Percentiles rank a stretch among this genome's conserved stretches.
These are phyloP conservation scores for Centropus bengalensis DNA, from an alignment of 2,113 vertebrate species.

Conservation along the genomic window DNA sequence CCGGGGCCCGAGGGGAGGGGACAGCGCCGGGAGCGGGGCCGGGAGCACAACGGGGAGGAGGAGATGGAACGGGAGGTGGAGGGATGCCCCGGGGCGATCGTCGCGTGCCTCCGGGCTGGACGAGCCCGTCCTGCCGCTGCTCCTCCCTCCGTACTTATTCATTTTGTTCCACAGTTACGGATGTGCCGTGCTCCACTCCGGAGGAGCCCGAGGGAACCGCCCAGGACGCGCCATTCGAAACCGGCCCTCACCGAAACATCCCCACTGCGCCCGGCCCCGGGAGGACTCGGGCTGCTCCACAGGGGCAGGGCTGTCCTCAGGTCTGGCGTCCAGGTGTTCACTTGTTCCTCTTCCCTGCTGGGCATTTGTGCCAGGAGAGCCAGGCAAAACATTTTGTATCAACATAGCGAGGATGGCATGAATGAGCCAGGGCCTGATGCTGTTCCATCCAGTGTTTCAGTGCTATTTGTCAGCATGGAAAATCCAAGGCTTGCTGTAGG, in stretches of 20 bases:
- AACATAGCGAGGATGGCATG: neutral
- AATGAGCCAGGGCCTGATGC: neutral
- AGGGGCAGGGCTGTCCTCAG: neutral
- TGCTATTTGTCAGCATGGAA: neutral
- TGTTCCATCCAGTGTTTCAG: neutral
- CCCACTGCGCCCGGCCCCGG: too few species aligned
- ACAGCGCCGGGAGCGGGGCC: neutral
- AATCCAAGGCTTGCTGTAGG: neutral
- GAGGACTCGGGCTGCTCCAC: neutral
- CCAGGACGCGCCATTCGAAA: neutral
- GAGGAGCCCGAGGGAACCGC: neutral
- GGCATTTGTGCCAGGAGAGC: neutral
- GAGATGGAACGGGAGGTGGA: neutral
- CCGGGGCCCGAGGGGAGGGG: neutral
- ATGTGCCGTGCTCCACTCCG: neutral
- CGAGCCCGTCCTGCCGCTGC: neutral
- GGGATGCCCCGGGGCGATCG: neutral
- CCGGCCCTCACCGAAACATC: neutral
- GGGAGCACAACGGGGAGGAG: neutral
- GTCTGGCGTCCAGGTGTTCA: neutral
- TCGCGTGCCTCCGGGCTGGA: neutral
- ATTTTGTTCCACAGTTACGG: neutral
- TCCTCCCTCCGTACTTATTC: neutral
- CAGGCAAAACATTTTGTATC: neutral
- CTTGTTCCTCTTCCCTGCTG: neutral